Conservation (phyloP, 1,140 invertebrate species). For the Campoletis sonorensis region DNA sequence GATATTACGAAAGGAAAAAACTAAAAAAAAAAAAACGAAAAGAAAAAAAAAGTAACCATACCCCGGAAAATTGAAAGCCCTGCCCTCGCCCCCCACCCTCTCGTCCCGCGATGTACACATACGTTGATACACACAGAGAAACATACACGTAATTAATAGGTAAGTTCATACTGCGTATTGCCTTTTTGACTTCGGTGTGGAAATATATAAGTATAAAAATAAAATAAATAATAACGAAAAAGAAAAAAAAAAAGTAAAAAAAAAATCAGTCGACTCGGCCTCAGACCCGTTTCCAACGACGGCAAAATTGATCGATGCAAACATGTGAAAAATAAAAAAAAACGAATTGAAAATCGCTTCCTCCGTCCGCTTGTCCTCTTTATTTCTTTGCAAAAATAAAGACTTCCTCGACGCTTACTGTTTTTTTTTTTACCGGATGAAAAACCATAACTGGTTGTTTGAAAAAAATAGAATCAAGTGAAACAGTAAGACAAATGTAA, state of each 20-base stretch:
- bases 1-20: constrained; percentile 1
- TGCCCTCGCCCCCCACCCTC: neutral
- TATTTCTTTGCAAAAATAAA: constrained; percentile 25
- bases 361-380: too few relatives aligned
- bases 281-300: constrained; percentile 32
- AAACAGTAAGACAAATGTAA: neutral
- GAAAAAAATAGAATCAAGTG: neutral
- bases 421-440: neutral
- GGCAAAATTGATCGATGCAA: constrained; percentile 34
- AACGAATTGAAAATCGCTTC: neutral
- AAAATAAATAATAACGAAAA: constrained; percentile 66
- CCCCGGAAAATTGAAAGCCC: neutral
- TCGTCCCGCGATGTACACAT: constrained; percentile 53
- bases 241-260: constrained; percentile 68
- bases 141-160: constrained; percentile 70
- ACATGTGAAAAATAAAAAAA: too few relatives aligned
- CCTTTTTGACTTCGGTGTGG: constrained; percentile 77
- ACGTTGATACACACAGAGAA: constrained; percentile 68
- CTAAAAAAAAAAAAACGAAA: too few relatives aligned
- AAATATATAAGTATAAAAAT: constrained; percentile 54
- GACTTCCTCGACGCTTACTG: neutral
- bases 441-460: neutral
- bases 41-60: neutral
- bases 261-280: constrained; percentile 63
- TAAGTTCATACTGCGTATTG: constrained; percentile 77